Base-by-base conservation (phyloP, 2,888 invertebrate genomes). In the Chelonus formosanus region DNA sequence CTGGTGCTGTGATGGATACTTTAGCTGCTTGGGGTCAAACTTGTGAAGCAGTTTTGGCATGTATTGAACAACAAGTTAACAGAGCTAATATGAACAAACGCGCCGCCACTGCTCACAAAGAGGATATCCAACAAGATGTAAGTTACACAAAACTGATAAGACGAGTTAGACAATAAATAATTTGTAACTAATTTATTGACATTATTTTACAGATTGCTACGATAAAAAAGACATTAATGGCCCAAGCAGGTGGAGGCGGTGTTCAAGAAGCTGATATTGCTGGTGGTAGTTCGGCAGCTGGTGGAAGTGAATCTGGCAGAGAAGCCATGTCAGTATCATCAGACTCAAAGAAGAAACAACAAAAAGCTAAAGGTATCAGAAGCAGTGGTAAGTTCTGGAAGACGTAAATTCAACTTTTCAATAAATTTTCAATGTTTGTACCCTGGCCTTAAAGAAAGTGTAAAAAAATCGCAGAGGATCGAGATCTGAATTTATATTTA, bases 21-120 rank as follows among this genome's bases (percentile, higher is more conserved):
- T 85, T 96, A 34, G 91, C 93, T 53, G 92, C 93, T 73, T 96
- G 97, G 97, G 96, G 96, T 80, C 90, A 92, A 70, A 89, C 93
- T 2, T 98, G 97, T 80, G 96, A 97, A 80, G 90, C 91, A 3
- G 94, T 97, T 34, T 88, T 97, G 65, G 90, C 89, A 70, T 95
- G 95, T 73, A 95, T 98, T 5, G 96, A 97, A 80, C 89, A 90
- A 62, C 97, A 97, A 85, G 95, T 97, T 72, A 89, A 89, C 70
- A 87, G 92, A 61, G 97, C 97, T 0, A 97, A 97, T 84, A 84
- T 87, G 5, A 92, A 94, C 77, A 97, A 97, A 82, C 92, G 93
- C 67, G 89, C 89, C 71, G 90, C 93, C 58, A 89, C 92, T 40
- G 89, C 91, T 76, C 92, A 95, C 74, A 93, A 93, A 77, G 90